Evolutionary conservation across 2,113 vertebrate species (phyloP).

Genomic region (Pleuronectes platessa): DNA sequence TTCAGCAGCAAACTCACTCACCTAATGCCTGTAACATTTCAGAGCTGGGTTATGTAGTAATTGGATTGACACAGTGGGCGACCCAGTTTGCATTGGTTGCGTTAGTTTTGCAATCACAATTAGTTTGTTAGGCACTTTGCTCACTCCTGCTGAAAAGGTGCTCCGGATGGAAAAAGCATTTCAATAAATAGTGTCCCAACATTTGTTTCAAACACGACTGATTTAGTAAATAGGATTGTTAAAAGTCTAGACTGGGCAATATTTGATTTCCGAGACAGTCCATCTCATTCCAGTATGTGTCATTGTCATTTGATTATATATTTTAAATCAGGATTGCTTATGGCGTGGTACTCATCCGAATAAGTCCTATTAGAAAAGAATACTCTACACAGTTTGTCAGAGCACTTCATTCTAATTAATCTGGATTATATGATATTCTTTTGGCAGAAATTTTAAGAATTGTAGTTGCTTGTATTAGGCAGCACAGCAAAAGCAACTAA

Average conservation of each 20-base stretch:
- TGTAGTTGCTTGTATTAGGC: too few relatives aligned
- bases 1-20: slow-evolving; percentile 32
- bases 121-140: neutral
- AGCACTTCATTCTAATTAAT: too few relatives aligned
- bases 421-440: too few relatives aligned
- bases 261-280: slow-evolving; percentile 14
- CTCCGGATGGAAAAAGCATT: neutral
- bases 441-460: too few relatives aligned
- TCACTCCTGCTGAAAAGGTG: neutral
- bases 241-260: neutral
- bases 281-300: slow-evolving; percentile 10
- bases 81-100: slow-evolving; percentile 7
- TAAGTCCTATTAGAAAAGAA: too few relatives aligned
- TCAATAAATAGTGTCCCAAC: neutral
- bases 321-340: too few relatives aligned
- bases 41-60: neutral
- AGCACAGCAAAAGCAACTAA: too few relatives aligned
- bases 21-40: slow-evolving; percentile 21
- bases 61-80: slow-evolving; percentile 7
- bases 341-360: too few relatives aligned
- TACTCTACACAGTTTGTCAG: too few relatives aligned
- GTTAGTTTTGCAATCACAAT: slow-evolving; percentile 12
- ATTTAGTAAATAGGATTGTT: neutral
- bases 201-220: neutral
- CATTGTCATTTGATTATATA: too few relatives aligned